Conservation (phyloP, 92 coral and sea anemone genomes). For the Metridium senile region DNA sequence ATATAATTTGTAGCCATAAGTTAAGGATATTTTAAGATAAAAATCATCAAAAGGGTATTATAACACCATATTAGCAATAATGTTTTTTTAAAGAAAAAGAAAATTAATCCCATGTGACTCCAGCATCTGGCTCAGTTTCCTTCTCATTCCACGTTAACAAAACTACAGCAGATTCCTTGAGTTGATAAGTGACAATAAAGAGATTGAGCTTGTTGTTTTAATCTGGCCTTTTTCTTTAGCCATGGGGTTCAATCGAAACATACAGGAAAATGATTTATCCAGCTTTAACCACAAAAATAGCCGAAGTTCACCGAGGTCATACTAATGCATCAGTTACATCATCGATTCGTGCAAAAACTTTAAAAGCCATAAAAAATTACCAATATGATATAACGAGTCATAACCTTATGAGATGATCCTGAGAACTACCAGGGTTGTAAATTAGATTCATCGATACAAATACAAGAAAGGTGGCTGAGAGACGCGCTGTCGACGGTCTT, state of each 20-base stretch:
- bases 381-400: not conserved
- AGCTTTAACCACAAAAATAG: conserved; percentile 9
- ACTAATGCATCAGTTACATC: not conserved
- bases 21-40: no score
- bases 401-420: not conserved
- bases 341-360: not conserved
- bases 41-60: no score
- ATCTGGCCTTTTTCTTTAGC: not conserved
- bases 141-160: not conserved
- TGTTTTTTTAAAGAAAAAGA: no score
- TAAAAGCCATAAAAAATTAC: not conserved
- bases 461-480: not conserved
- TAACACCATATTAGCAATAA: no score
- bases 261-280: not conserved
- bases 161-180: not conserved
- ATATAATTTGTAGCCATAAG: no score
- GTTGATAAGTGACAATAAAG: conserved; percentile 1
- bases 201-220: not conserved
- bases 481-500: not conserved
- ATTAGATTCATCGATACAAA: not conserved
- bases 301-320: conserved; percentile 2
- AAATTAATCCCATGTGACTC: not conserved
- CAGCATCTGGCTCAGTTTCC: not conserved
- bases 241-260: not conserved
- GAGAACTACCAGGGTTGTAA: not conserved